Evolutionary conservation across 2,797 vertebrate genomes (phyloP).

Genomic region (Coreius guichenoti): DNA sequence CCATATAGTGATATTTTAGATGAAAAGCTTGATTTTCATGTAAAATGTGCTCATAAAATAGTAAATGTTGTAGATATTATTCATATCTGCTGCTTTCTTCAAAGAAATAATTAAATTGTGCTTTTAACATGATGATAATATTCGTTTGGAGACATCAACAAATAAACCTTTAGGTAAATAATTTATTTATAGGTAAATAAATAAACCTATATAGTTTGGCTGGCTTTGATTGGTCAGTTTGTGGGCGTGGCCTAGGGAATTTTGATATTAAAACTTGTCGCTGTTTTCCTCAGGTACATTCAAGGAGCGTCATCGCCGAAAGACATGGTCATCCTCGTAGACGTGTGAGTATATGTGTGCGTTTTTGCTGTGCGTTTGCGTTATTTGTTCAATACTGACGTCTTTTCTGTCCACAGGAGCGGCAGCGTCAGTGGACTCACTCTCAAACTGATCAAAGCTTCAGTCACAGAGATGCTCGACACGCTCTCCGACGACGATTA

Average conservation of each 20-base stretch:
- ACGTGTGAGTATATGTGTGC: slow-evolving; percentile 87
- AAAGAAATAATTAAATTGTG: neutral
- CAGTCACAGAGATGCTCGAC: slow-evolving; percentile 96
- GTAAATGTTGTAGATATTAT: neutral
- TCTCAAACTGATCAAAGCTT: slow-evolving; percentile 97
- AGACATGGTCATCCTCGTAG: slow-evolving; percentile 99
- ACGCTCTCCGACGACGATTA: slow-evolving; percentile 97
- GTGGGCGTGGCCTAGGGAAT: neutral
- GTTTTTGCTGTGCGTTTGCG: neutral
- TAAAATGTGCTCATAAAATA: neutral
- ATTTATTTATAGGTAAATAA: no score
- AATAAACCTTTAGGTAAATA: no score
- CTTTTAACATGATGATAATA: neutral
- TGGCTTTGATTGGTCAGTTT: neutral
- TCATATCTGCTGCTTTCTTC: neutral
- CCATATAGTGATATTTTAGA: no score
- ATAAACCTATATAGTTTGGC: no score
- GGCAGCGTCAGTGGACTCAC: slow-evolving; percentile 97
- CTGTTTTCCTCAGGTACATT: slow-evolving; percentile 87
- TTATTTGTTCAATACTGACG: neutral
- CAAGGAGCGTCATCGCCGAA: slow-evolving; percentile 98
- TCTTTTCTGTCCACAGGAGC: slow-evolving; percentile 78
- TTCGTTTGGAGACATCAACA: neutral
- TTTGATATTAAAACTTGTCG: neutral
- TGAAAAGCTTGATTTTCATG: no score